phyloP scores from a whole-genome alignment of 1,140 invertebrate genomes.

The Drosophila nigromelanica region DNA sequence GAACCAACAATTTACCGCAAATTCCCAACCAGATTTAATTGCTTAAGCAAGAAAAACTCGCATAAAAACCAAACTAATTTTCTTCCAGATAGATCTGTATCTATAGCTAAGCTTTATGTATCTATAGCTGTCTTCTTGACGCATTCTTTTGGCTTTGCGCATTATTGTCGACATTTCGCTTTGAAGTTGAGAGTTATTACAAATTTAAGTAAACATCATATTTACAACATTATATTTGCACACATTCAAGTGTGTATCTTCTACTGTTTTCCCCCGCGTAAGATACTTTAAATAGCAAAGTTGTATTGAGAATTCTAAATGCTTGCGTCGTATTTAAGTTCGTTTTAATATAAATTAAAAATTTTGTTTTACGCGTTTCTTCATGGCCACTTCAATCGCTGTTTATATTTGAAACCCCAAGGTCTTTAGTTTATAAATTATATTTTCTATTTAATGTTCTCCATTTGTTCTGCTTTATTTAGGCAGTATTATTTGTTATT shows the following conservation, averaged over 20 bases:
- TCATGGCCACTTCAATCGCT: conserved; percentile 13
- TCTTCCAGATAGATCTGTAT: neutral
- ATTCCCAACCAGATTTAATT: no score
- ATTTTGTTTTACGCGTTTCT: neutral
- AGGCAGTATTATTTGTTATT: neutral
- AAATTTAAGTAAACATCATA: conserved; percentile 67
- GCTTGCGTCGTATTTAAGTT: no score
- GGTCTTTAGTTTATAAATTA: neutral
- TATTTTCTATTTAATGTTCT: conserved; percentile 10
- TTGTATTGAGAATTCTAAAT: no score
- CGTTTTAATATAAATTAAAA: no score
- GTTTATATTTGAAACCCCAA: neutral
- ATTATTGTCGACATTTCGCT: conserved; percentile 47
- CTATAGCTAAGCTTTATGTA: conserved; percentile 15
- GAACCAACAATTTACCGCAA: no score
- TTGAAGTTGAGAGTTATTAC: conserved; percentile 52
- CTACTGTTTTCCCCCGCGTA: no score
- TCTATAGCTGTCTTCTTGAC: conserved; percentile 14
- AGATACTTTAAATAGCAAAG: no score
- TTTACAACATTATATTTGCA: conserved; percentile 43
- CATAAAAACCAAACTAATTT: no score
- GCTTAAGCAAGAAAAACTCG: no score
- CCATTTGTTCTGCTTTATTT: neutral
- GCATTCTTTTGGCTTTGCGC: conserved; percentile 14
- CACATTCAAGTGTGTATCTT: neutral